Evolutionary conservation across 1,140 invertebrate species (phyloP).

Genomic region (Drosophila sechellia): DNA sequence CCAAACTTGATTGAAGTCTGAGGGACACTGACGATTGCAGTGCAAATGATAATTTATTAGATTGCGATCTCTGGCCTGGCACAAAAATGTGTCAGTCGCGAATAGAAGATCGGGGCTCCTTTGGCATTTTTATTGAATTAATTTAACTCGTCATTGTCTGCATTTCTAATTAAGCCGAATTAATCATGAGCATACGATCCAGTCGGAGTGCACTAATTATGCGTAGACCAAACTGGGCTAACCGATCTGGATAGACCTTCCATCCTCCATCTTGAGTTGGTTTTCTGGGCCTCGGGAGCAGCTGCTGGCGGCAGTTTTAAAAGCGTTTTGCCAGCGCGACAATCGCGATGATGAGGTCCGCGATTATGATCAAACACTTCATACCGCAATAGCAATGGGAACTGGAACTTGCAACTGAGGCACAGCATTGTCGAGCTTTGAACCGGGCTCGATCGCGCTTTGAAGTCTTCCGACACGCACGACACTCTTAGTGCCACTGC

Average conservation of each 20-base stretch:
- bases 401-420: constrained; percentile 32
- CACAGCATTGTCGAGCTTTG: constrained; percentile 11
- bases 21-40: constrained; percentile 76
- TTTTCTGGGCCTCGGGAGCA: constrained; percentile 23
- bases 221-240: constrained; percentile 66
- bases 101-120: constrained; percentile 31
- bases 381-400: constrained; percentile 43
- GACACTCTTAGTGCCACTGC: constrained; percentile 53
- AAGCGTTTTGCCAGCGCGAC: constrained; percentile 61
- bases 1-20: constrained; percentile 73
- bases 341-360: constrained; percentile 46
- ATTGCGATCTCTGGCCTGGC: constrained; percentile 67
- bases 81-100: constrained; percentile 49
- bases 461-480: constrained; percentile 73
- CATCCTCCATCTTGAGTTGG: constrained; percentile 9
- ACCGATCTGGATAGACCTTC: constrained; percentile 36
- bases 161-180: constrained; percentile 83
- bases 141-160: constrained; percentile 74
- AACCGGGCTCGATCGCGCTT: constrained; percentile 36
- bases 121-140: constrained; percentile 81
- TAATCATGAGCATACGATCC: constrained; percentile 69
- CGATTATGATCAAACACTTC: constrained; percentile 75
- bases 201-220: constrained; percentile 66
- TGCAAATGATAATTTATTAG: constrained; percentile 83
- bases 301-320: constrained; percentile 61